A percentile compares a stretch with the other conserved stretches of the same genome.
phyloP scores from a whole-genome alignment of 2,113 vertebrate genomes.

The Anhinga rufa region DNA sequence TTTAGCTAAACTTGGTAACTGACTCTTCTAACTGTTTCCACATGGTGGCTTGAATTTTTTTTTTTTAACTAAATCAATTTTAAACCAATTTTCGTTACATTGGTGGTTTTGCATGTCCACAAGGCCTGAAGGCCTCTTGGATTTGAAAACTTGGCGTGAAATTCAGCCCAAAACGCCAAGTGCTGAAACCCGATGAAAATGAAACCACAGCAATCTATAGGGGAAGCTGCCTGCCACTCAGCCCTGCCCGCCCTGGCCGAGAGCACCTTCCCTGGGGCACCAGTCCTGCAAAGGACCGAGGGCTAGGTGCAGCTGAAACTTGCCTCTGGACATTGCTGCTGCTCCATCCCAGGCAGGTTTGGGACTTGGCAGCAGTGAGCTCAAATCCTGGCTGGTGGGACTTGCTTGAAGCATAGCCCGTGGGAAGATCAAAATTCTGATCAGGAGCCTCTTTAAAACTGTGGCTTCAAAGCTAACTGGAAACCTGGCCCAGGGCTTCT shows the following conservation, averaged over 20 bases:
- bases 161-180: constrained; percentile 25
- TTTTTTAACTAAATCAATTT: constrained; percentile 53
- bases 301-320: background rate
- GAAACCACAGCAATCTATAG: background rate
- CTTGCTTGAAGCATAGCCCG: background rate
- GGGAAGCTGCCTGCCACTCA: background rate
- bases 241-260: background rate
- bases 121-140: constrained; percentile 27
- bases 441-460: constrained; percentile 27
- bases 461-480: constrained; percentile 47
- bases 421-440: constrained; percentile 34
- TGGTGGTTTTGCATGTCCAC: constrained; percentile 57
- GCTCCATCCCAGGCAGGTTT: background rate
- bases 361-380: background rate
- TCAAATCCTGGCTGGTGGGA: constrained; percentile 7
- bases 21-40: constrained; percentile 58
- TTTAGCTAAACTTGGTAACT: constrained; percentile 36
- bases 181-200: background rate
- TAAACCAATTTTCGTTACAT: constrained; percentile 54
- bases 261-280: background rate
- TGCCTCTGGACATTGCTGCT: background rate
- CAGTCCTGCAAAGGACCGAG: rapidly evolving
- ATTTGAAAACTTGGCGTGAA: constrained; percentile 38
- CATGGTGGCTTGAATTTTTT: constrained; percentile 1
- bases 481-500: constrained; percentile 53